Conservation (phyloP, 1,140 invertebrate species). For the Oreohelix idahoensis region DNA sequence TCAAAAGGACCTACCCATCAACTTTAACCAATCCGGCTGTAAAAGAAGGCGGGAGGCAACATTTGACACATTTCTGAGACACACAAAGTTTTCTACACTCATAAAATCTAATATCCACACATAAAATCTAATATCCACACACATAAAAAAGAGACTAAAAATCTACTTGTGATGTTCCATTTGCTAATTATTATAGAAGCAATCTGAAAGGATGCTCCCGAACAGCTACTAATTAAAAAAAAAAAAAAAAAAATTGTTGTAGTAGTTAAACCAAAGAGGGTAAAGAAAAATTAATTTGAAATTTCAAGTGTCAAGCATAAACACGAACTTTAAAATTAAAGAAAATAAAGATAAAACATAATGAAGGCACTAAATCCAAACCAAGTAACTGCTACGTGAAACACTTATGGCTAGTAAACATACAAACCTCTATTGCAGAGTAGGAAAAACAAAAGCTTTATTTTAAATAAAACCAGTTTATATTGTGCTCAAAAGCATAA, state of each 20-base stretch:
- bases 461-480: slow-evolving; percentile 20
- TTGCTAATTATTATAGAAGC: neutral
- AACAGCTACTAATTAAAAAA: neutral
- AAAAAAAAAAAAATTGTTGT: neutral
- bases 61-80: neutral
- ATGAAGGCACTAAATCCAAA: neutral
- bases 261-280: slow-evolving; percentile 2
- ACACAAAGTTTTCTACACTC: neutral
- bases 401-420: neutral
- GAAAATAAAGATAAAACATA: slow-evolving; percentile 1
- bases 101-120: neutral
- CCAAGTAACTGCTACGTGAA: neutral
- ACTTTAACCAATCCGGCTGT: slow-evolving; percentile 35
- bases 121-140: too few relatives aligned
- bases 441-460: neutral
- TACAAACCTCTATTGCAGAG: neutral
- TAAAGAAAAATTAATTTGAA: neutral
- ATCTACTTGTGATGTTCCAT: neutral
- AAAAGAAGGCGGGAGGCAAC: slow-evolving; percentile 3
- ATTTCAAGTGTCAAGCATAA: neutral
- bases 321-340: neutral
- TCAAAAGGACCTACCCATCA: slow-evolving; percentile 32
- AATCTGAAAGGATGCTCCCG: neutral
- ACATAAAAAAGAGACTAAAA: neutral
- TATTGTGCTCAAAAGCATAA: neutral